phyloP scores from a whole-genome alignment of 1,140 invertebrate species.

The Schlechtendalia chinensis region DNA sequence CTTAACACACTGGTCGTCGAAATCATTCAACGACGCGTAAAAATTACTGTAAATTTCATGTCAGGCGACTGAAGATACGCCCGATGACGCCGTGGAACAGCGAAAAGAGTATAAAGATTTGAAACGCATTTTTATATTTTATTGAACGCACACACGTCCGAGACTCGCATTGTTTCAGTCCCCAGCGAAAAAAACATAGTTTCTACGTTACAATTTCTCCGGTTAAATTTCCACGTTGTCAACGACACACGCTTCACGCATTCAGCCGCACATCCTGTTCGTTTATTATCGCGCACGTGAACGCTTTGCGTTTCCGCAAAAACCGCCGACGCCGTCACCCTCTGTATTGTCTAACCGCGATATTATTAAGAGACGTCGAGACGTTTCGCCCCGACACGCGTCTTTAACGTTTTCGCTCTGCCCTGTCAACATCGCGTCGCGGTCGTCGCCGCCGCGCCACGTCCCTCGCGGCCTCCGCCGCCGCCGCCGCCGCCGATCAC shows the following conservation, averaged over 20 bases:
- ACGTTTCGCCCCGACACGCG: background rate
- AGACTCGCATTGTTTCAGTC: no score
- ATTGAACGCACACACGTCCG: no score
- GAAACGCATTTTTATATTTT: no score
- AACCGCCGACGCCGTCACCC: background rate
- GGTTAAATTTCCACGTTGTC: background rate
- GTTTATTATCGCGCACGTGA: background rate
- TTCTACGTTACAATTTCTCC: background rate
- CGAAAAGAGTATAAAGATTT: no score
- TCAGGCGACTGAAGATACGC: no score
- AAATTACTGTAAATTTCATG: no score
- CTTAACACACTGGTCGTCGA: no score
- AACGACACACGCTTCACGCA: background rate
- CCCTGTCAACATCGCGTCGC: no score
- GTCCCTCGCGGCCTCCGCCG: background rate
- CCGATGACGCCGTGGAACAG: no score
- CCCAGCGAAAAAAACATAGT: background rate
- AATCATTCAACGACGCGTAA: no score
- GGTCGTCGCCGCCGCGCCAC: no score
- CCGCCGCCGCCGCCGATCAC: no score
- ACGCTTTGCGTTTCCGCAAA: background rate
- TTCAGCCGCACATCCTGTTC: background rate
- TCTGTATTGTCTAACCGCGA: background rate
- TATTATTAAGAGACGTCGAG: conserved; percentile 20
- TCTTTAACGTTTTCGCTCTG: background rate